phyloP scores from a whole-genome alignment of 2,888 invertebrate genomes.

The Caenorhabditis becei region DNA sequence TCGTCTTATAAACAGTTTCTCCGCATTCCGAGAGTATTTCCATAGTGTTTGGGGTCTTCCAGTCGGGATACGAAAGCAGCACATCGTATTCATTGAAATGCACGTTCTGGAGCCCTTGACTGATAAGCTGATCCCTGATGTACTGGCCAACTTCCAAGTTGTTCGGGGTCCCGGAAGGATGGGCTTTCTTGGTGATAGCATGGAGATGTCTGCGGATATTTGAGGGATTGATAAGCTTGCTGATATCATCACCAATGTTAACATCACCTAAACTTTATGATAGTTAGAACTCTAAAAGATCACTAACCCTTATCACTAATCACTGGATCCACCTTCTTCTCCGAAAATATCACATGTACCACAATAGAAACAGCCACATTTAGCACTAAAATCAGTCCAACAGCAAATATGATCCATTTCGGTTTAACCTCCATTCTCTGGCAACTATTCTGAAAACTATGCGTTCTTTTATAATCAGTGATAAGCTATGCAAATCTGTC shows the following conservation, averaged over 20 bases:
- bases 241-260: slow-evolving; percentile 22
- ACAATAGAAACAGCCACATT: too few relatives aligned
- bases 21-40: slow-evolving; percentile 44
- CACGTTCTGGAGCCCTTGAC: slow-evolving; percentile 74
- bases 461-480: too few relatives aligned
- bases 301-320: too few relatives aligned
- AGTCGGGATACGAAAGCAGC: slow-evolving; percentile 79
- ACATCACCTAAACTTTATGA: too few relatives aligned
- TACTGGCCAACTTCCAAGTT: slow-evolving; percentile 73
- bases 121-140: slow-evolving; percentile 70
- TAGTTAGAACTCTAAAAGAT: too few relatives aligned
- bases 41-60: slow-evolving; percentile 72
- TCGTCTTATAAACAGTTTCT: slow-evolving; percentile 63
- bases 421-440: too few relatives aligned
- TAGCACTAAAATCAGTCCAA: too few relatives aligned
- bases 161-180: slow-evolving; percentile 74
- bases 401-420: too few relatives aligned
- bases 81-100: slow-evolving; percentile 75
- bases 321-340: too few relatives aligned
- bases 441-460: too few relatives aligned
- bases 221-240: slow-evolving; percentile 52
- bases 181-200: slow-evolving; percentile 69
- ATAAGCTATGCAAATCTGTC: too few relatives aligned
- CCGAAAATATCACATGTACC: too few relatives aligned
- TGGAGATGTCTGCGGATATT: slow-evolving; percentile 62